phyloP scores from a whole-genome alignment of 2,888 invertebrate genomes.

The Lampropteryx suffumata region DNA sequence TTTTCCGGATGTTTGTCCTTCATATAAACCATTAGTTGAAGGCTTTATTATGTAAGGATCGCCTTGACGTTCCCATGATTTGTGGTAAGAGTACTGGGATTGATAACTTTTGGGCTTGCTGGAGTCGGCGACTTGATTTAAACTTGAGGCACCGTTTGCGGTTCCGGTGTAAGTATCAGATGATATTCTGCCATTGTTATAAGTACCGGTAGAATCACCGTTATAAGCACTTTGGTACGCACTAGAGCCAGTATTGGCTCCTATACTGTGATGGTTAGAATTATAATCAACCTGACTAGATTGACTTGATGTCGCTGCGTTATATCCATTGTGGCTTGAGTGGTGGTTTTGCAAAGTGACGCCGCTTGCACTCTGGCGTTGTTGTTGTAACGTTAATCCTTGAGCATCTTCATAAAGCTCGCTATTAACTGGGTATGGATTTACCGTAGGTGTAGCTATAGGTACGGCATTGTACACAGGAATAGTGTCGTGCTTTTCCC shows the following conservation, averaged over 20 bases:
- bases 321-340: slow-evolving; percentile 46
- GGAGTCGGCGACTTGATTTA: slow-evolving; percentile 46
- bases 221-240: slow-evolving; percentile 16
- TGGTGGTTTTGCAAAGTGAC: slow-evolving; percentile 43
- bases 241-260: slow-evolving; percentile 38
- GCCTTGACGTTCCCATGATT: slow-evolving; percentile 78
- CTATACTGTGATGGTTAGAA: slow-evolving; percentile 38
- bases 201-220: slow-evolving; percentile 19
- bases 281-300: slow-evolving; percentile 49
- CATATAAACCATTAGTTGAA: slow-evolving; percentile 42
- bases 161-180: slow-evolving; percentile 21
- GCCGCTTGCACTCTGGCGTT: slow-evolving; percentile 36
- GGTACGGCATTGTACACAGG: slow-evolving; percentile 42
- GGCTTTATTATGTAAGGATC: slow-evolving; percentile 76
- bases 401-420: slow-evolving; percentile 59
- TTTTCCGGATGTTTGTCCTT: slow-evolving; percentile 52
- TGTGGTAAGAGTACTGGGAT: slow-evolving; percentile 77
- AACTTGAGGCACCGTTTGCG: slow-evolving; percentile 26
- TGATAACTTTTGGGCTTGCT: slow-evolving; percentile 72
- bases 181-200: slow-evolving; percentile 10
- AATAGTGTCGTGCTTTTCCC: slow-evolving; percentile 68
- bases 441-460: slow-evolving; percentile 47
- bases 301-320: slow-evolving; percentile 49
- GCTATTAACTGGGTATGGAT: slow-evolving; percentile 53
- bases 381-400: slow-evolving; percentile 36